phyloP scores from a whole-genome alignment of 2,888 invertebrate species.

The Ctena decussata region DNA sequence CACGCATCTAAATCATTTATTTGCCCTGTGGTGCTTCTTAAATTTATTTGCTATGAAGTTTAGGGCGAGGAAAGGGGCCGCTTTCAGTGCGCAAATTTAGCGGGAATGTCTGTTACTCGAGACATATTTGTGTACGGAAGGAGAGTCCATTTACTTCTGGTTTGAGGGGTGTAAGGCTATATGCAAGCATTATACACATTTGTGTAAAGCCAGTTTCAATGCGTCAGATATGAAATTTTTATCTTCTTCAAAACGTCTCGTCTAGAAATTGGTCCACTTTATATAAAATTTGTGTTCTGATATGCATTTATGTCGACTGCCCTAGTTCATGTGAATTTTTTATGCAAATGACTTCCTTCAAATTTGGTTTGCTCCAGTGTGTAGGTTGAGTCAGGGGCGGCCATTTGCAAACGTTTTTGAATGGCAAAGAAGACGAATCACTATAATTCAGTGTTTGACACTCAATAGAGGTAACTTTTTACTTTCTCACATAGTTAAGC shows the following conservation, averaged over 20 bases:
- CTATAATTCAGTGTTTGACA: no score
- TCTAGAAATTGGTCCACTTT: no score
- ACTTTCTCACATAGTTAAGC: no score
- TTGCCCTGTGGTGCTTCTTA: no score
- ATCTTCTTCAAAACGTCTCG: no score
- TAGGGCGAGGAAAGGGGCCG: no score
- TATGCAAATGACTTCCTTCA: not conserved
- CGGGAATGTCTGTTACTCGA: conserved; percentile 43
- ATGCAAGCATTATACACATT: not conserved
- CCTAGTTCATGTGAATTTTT: not conserved
- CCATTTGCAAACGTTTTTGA: conserved; percentile 4
- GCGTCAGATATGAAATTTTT: no score
- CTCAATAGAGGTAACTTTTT: no score
- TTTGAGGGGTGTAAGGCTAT: conserved; percentile 21
- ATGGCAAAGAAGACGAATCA: no score
- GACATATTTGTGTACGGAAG: conserved; percentile 50
- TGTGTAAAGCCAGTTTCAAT: not conserved
- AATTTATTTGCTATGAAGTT: no score
- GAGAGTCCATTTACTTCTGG: conserved; percentile 29
- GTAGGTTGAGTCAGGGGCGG: conserved; percentile 5
- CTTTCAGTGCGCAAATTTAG: conserved; percentile 52
- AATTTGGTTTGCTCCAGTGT: not conserved
- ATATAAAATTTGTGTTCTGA: no score
- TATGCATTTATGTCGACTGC: not conserved
- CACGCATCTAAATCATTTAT: no score